Percentiles rank a stretch among this genome's conserved stretches.
Conservation (phyloP, 2,888 invertebrate genomes). For the Caenorhabditis sp. region DNA sequence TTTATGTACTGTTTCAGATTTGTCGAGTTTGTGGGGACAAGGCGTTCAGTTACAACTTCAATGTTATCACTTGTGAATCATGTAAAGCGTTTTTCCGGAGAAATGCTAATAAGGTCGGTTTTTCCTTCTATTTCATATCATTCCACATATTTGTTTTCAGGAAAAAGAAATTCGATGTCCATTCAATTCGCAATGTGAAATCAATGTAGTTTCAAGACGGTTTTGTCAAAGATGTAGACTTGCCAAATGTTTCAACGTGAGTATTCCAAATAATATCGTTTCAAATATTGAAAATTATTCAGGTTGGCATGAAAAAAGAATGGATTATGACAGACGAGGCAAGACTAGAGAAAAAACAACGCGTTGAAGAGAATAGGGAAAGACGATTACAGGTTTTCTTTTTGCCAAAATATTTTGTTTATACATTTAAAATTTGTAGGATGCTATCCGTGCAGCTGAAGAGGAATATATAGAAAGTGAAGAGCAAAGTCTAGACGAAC, state of each 20-base stretch:
- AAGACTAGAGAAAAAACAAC: slow-evolving; percentile 65
- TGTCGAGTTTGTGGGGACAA: slow-evolving; percentile 92
- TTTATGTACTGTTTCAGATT: slow-evolving; percentile 72
- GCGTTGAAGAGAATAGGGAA: slow-evolving; percentile 68
- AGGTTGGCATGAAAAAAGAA: slow-evolving; percentile 69
- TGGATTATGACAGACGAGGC: slow-evolving; percentile 71
- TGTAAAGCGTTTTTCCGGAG: slow-evolving; percentile 95
- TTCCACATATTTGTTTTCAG: slow-evolving; percentile 13
- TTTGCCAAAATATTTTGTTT: background rate
- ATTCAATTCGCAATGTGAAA: slow-evolving; percentile 66
- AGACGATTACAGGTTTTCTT: slow-evolving; percentile 21
- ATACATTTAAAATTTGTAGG: slow-evolving; percentile 5
- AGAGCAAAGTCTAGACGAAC: slow-evolving; percentile 19
- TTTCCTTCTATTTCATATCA: background rate
- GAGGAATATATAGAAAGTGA: slow-evolving; percentile 24
- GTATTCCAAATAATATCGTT: background rate
- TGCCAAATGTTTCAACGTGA: slow-evolving; percentile 83
- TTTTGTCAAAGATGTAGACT: slow-evolving; percentile 96
- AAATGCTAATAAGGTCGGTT: slow-evolving; percentile 79
- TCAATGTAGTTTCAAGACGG: slow-evolving; percentile 78
- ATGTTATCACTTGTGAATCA: slow-evolving; percentile 82
- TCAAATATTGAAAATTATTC: no score
- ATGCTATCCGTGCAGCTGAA: slow-evolving; percentile 17
- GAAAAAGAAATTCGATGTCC: slow-evolving; percentile 68
- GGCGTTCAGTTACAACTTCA: slow-evolving; percentile 69